Evolutionary conservation across 2,888 invertebrate species (phyloP), one percentile per base, ranked within the genome.

Genomic region (Apoderus coryli): DNA sequence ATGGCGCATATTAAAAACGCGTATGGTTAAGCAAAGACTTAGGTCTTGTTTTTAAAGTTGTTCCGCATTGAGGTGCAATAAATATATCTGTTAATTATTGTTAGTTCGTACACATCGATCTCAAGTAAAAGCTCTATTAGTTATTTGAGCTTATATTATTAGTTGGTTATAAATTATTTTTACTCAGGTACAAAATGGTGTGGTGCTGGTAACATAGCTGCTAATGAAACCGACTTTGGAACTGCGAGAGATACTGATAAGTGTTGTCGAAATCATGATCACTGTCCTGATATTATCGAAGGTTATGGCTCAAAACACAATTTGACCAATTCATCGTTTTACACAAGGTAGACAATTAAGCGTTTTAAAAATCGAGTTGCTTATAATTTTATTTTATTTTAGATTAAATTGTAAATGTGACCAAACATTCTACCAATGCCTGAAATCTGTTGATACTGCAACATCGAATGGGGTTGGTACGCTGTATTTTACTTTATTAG

Each of bases 121-220:
- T n/a, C n/a, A n/a, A n/a, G n/a, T n/a, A n/a, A n/a, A n/a, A n/a
- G n/a, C n/a, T n/a, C n/a, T n/a, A n/a, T n/a, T n/a, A n/a, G n/a
- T n/a, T n/a, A n/a, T n/a, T n/a, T n/a, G n/a, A n/a, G n/a, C n/a
- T n/a, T n/a, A n/a, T n/a, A n/a, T n/a, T n/a, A n/a, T n/a, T n/a
- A n/a, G n/a, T n/a, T n/a, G n/a, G n/a, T n/a, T n/a, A n/a, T n/a
- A n/a, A n/a, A n/a, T n/a, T n/a, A n/a, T n/a, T n/a, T 30, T 31
- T 37, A 25, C 25, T 31, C 22, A 72, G 80, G 79, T 5, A 80
- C 79, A 0, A 65, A 71, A 7, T 81, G 79, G 79, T 81, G 80
- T 44, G 80, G 80, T 0, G 65, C 65, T 29, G 79, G 79, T 0
- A 69, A 70, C 42, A 59, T 63, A 1, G 72, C 77, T 0, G 56